Evolutionary conservation across 2,797 vertebrate genomes (phyloP), one percentile per base, ranked within the genome.

Genomic region (Orientallactaga sibirica): DNA sequence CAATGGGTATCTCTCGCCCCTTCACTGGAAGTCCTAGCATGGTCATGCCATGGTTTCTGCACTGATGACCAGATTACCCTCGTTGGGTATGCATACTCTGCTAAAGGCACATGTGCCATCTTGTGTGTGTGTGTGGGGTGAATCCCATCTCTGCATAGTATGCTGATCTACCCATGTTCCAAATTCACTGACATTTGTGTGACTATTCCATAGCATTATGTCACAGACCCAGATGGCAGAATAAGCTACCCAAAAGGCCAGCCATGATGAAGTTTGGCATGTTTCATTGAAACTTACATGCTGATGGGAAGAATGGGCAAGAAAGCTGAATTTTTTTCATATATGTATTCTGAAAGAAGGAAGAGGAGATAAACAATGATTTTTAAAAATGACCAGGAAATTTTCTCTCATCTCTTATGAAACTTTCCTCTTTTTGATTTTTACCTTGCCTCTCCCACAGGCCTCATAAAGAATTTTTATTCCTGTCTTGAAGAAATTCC

Each of bases 121-220:
- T 64, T 4, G n/a, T 37, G 33, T 37, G 33, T 37, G 33, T 37
- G 33, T 37, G 52, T 25, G 68, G 24, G 3, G 15, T n/a, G 25
- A 61, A 0, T 75, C 25, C 22, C 18, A 12, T 70, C 29, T 67
- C 77, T 9, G 62, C 0, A 0, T 25, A 41, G 76, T 1, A 8
- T 0, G 10, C 8, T 18, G 52, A 67, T n/a, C 41, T n/a, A 5
- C 48, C 19, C 19, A 3, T 0, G 0, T 37, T 33, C 74, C 25
- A 1, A 77, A 25, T 11, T 62, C 84, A 70, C 9, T 18, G 55
- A 43, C 11, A 74, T 1, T 15, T 10, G 27, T 3, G 1, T 24
- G 27, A 62, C 9, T 2, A 48, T 29, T 7, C 27, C 0, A 0
- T 7, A 41, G 71, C 11, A 33, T 76, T 90, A 58, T 33, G 80